A percentile compares a stretch with the other conserved stretches of the same genome.
Conservation (phyloP, 1,140 invertebrate species). For the Asobara japonica region DNA sequence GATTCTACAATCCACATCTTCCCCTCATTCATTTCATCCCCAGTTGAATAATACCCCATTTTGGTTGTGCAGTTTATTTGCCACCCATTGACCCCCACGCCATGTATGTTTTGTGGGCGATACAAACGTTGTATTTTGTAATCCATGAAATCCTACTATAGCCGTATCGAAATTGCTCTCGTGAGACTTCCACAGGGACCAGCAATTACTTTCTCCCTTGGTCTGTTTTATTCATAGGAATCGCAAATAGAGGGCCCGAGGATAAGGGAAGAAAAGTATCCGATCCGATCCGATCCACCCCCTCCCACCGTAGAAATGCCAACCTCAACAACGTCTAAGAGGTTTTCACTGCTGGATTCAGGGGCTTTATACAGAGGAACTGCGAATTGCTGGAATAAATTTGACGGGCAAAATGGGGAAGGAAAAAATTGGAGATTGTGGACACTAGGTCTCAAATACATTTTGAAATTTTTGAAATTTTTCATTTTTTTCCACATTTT, state of each 20-base stretch:
- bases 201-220: constrained; percentile 21
- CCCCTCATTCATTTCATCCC: background rate
- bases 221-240: constrained; percentile 25
- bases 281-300: no score
- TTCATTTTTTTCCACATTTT: no score
- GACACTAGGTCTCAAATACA: no score
- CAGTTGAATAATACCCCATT: background rate
- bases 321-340: constrained; percentile 22
- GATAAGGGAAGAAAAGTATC: constrained; percentile 10
- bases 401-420: background rate
- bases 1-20: background rate
- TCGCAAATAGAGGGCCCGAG: constrained; percentile 1
- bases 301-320: background rate
- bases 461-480: no score
- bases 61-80: background rate
- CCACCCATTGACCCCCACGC: background rate
- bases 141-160: background rate
- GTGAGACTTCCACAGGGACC: constrained; percentile 20
- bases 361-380: background rate
- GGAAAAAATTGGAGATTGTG: no score
- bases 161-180: constrained; percentile 16
- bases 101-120: background rate
- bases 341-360: constrained; percentile 3
- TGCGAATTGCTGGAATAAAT: constrained; percentile 17
- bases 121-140: constrained; percentile 22